Evolutionary conservation across 92 coral and sea anemone species (phyloP), one percentile per base, ranked within the genome.

Genomic region (Parazoanthus swiftii): DNA sequence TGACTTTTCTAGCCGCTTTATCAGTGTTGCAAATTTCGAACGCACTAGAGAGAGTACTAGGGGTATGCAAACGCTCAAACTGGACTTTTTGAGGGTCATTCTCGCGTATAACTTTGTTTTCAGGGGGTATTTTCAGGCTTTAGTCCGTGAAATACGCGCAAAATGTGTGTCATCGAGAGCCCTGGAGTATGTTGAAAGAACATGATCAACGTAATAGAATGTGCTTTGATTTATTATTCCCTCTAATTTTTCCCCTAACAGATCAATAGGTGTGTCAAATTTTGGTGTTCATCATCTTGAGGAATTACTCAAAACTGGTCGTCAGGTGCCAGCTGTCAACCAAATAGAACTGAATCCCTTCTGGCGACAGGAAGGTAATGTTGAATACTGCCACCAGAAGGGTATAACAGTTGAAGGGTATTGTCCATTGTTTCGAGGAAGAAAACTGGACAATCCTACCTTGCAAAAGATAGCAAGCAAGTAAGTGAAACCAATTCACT

Each of bases 191-290:
- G 74, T 68, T 11, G 6, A 68, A 68, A 68, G 8, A 68, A 21
- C 20, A 36, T 72, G 9, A 72, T 26, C 33, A 72, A 72, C 11
- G 4, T 54, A 15, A 54, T 13, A 54, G 51, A 46, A 46, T 46
- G 51, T 46, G 11, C 8, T 46, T 46, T 54, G 4, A 7, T 56
- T 66, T 23, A 37, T 63, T 36, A 25, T 37, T 35, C 33, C 11
- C 51, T 50, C 8, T n/a, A 9, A 66, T 36, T 59, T 29, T 15
- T 6, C 56, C 16, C 77, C 50, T 15, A 23, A 14, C 80, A 94
- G 98, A 86, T 94, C 98, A 65, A 82, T 91, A 43, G 98, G 98
- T 67, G 98, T 94, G 87, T 91, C 95, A 82, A 94, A 94, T 75
- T 94, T 93, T 91, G 95, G 93, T 73, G 80, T 90, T 13, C 90